Evolutionary conservation across 2,113 vertebrate genomes (phyloP), one percentile per base, ranked within the genome.

Genomic region (Platanista minor): DNA sequence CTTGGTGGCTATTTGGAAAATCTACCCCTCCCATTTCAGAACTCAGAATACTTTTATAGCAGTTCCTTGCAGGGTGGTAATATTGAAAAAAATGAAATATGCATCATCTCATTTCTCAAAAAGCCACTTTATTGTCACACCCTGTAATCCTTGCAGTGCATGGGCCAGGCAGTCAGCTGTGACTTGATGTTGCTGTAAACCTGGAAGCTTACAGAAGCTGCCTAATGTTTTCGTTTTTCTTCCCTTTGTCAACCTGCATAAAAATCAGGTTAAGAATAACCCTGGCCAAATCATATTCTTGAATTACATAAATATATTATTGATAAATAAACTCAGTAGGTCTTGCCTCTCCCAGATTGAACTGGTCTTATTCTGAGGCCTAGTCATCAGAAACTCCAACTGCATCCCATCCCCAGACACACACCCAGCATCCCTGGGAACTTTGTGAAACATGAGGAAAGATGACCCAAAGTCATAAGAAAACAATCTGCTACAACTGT

Each of bases 31-130:
- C 84, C 67, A 21, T 93, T 88, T 87, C 59, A 94, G 81, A 27
- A 85, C 29, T 84, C 15, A 41, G 78, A 49, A 57, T 90, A 80
- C 77, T 94, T 95, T 95, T 83, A 95, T 62, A 94, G 91, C 86
- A 84, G 29, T 87, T 94, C 57, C 71, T 93, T 88, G 94, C 86
- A 94, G 31, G 52, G 77, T 62, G 80, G 91, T 52, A 75, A 69
- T 67, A 81, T 77, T 83, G n/a, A 27, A 90, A 36, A 95, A 96
- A 49, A 39, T 11, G 59, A 91, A 97, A 94, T 36, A 80, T 57
- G 80, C 25, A 57, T 64, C 41, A 61, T 80, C 61, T 96, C 69
- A 88, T 97, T 98, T 95, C 81, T 96, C 93, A 80, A 43, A 82
- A 92, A 74, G 29, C 82, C 90, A 49, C 75, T 95, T 92, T 64